These are phyloP conservation scores for Ectropis grisescens DNA, from an alignment of 1,140 invertebrate genomes.

Conservation along the genomic window DNA sequence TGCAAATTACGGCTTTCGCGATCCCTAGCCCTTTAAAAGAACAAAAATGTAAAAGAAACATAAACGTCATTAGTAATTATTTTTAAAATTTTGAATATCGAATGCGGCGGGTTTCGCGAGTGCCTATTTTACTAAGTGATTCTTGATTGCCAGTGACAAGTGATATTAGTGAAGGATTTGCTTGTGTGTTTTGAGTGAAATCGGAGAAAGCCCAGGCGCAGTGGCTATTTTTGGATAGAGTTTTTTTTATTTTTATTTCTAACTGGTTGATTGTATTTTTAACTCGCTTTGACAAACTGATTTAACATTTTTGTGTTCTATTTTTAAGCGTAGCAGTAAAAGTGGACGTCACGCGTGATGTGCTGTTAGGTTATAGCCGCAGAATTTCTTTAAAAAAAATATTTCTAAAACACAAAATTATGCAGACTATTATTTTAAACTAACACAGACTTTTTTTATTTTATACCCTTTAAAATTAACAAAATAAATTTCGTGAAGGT, in stretches of 20 bases:
- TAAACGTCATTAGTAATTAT: slow-evolving; percentile 1
- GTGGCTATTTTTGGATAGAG: slow-evolving; percentile 12
- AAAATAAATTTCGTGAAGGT: no score
- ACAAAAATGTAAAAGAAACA: slow-evolving; percentile 15
- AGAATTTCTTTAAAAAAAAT: no score
- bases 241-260: slow-evolving; percentile 10
- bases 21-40: slow-evolving; percentile 1
- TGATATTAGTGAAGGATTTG: slow-evolving; percentile 8
- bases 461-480: no score
- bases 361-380: no score
- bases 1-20: slow-evolving; percentile 7
- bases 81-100: slow-evolving; percentile 3
- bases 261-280: slow-evolving; percentile 3
- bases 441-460: no score
- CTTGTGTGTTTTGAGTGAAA: slow-evolving; percentile 11
- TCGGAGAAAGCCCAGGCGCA: slow-evolving; percentile 11
- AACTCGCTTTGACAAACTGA: no score
- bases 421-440: no score
- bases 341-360: no score
- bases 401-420: no score
- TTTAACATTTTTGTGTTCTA: no score
- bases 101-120: background rate
- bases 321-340: no score
- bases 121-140: background rate
- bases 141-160: slow-evolving; percentile 10